phyloP scores from a whole-genome alignment of 2,888 invertebrate species.

The Cryptocephalus moraei region DNA sequence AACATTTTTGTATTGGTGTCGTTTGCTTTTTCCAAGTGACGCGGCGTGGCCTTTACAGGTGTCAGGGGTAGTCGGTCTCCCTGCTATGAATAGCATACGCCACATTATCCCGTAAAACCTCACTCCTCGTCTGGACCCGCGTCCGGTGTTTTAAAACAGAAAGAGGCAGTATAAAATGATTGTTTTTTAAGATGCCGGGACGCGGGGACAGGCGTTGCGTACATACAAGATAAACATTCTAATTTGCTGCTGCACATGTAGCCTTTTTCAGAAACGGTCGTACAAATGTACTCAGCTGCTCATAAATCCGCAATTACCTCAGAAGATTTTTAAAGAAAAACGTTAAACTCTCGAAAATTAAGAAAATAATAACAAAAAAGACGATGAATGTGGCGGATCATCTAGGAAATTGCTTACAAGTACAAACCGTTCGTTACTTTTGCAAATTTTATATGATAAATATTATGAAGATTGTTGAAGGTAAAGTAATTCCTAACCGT shows the following conservation, averaged over 20 bases:
- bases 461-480: constrained; percentile 32
- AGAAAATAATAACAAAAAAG: constrained; percentile 11
- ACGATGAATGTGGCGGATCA: constrained; percentile 29
- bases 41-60: constrained; percentile 4
- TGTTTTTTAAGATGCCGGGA: too few species aligned
- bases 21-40: neutral
- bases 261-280: constrained; percentile 33
- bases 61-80: constrained; percentile 36
- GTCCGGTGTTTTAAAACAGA: too few species aligned
- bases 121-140: too few species aligned
- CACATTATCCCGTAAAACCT: constrained; percentile 22
- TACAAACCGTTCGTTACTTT: constrained; percentile 64
- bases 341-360: constrained; percentile 3
- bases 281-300: constrained; percentile 31
- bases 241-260: constrained; percentile 20
- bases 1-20: too few species aligned
- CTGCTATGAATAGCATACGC: constrained; percentile 30
- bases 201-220: too few species aligned
- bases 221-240: neutral
- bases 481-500: constrained; percentile 34
- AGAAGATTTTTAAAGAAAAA: constrained; percentile 12
- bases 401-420: constrained; percentile 54
- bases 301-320: constrained; percentile 31
- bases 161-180: too few species aligned
- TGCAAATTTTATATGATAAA: constrained; percentile 57